A percentile compares a stretch with the other conserved stretches of the same genome.
Conservation (phyloP, 2,888 invertebrate genomes). For the Syrphus vitripennis region DNA sequence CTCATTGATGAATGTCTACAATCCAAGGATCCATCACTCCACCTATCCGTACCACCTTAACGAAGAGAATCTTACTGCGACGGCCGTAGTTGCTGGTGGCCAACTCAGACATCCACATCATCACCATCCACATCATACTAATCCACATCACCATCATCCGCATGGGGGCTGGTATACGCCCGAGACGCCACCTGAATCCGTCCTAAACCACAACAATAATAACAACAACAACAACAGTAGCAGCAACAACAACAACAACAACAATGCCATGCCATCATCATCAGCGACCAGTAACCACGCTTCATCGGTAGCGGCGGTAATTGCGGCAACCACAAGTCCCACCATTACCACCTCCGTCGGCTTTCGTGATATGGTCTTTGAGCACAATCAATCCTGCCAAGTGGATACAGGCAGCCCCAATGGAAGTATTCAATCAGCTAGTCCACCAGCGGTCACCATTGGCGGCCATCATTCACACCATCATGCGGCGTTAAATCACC, state of each 20-base stretch:
- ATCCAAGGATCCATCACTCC: constrained; percentile 80
- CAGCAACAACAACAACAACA: constrained; percentile 66
- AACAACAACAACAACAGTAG: constrained; percentile 72
- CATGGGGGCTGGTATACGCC: constrained; percentile 81
- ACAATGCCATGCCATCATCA: constrained; percentile 72
- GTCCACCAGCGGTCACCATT: constrained; percentile 78
- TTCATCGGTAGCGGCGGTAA: constrained; percentile 54
- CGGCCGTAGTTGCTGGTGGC: constrained; percentile 75
- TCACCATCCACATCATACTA: constrained; percentile 78
- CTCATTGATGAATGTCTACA: constrained; percentile 81
- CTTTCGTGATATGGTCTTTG: constrained; percentile 81
- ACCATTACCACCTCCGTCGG: constrained; percentile 76
- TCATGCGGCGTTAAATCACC: constrained; percentile 73
- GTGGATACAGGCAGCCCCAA: constrained; percentile 81
- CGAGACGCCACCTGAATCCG: constrained; percentile 79
- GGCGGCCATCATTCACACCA: constrained; percentile 78
- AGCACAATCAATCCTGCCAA: constrained; percentile 81
- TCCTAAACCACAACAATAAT: constrained; percentile 74
- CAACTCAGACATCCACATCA: constrained; percentile 78
- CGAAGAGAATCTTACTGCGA: constrained; percentile 80
- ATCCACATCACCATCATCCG: constrained; percentile 78
- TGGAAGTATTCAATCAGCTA: constrained; percentile 80
- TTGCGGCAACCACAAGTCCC: constrained; percentile 73
- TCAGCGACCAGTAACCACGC: constrained; percentile 73
- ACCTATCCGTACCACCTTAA: constrained; percentile 81